Conservation (phyloP, 2,888 invertebrate species). For the Agrotis segetum region DNA sequence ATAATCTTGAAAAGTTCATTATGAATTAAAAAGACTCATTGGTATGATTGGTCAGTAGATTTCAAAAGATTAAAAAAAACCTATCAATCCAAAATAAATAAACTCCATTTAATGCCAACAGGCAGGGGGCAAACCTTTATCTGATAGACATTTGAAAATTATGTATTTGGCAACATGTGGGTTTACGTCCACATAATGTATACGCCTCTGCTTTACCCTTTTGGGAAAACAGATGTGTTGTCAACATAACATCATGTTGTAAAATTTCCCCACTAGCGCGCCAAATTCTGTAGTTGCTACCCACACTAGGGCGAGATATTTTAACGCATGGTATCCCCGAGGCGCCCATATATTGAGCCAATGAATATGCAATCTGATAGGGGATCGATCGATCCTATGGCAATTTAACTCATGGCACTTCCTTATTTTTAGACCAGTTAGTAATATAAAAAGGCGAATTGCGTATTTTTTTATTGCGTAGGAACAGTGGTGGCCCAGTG, state of each 20-base stretch:
- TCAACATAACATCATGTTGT: too few species aligned
- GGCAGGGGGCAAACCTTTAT: too few species aligned
- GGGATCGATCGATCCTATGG: conserved; percentile 13
- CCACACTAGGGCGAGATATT: conserved; percentile 7
- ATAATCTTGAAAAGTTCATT: too few species aligned
- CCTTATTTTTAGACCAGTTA: conserved; percentile 28
- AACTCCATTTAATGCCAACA: not conserved
- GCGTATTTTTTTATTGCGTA: too few species aligned
- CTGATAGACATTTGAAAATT: too few species aligned
- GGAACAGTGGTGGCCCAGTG: too few species aligned
- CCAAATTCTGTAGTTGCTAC: not conserved
- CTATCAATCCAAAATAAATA: not conserved
- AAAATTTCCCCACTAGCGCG: not conserved
- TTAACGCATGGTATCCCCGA: conserved; percentile 26
- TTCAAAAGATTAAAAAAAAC: not conserved
- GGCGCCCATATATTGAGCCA: conserved; percentile 45
- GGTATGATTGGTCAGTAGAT: not conserved
- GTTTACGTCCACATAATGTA: not conserved
- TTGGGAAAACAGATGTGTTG: not conserved
- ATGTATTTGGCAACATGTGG: not conserved
- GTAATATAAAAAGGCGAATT: not conserved
- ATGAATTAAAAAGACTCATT: too few species aligned
- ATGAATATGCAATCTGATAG: conserved; percentile 39
- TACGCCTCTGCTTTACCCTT: not conserved
- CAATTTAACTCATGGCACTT: conserved; percentile 9